Percentiles rank a stretch among this genome's conserved stretches.
These are phyloP conservation scores for Machaerirhynchus nigripectus DNA, from an alignment of 2,113 vertebrate genomes.

Conservation along the genomic window DNA sequence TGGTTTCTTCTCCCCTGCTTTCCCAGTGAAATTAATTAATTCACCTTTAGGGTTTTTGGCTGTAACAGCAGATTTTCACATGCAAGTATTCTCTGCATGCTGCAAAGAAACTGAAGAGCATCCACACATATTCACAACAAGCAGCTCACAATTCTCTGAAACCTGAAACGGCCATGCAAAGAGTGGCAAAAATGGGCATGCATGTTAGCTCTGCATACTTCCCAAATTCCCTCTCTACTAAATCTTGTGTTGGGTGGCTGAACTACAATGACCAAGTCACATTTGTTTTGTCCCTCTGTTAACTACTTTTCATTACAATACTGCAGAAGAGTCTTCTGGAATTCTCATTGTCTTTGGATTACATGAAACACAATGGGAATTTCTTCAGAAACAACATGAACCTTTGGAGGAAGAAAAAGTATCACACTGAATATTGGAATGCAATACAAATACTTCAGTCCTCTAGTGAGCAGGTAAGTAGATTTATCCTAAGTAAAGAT, in stretches of 20 bases:
- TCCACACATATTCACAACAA: slow-evolving; percentile 23
- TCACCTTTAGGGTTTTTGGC: not conserved
- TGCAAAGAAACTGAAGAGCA: slow-evolving; percentile 17
- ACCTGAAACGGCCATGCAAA: slow-evolving; percentile 36
- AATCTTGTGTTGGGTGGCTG: not conserved
- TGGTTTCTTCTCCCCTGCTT: not conserved
- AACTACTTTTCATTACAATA: not conserved
- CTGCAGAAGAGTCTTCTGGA: not conserved
- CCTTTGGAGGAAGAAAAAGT: not conserved
- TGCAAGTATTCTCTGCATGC: slow-evolving; percentile 3
- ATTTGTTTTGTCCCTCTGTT: not conserved
- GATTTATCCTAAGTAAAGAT: not conserved
- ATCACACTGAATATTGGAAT: not conserved
- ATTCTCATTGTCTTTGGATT: not conserved
- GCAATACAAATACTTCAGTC: not conserved
- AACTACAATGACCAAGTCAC: not conserved
- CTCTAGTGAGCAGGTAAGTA: not conserved
- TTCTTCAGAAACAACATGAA: not conserved
- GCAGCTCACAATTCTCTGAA: not conserved
- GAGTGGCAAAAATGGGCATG: slow-evolving; percentile 25
- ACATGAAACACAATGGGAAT: not conserved
- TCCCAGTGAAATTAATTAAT: not conserved
- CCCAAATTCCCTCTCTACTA: not conserved
- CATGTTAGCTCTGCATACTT: slow-evolving; percentile 21
- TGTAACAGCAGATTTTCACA: not conserved